A percentile compares a stretch with the other conserved stretches of the same genome.
Conservation (phyloP, 2,113 vertebrate species). For the Hucho hucho region DNA sequence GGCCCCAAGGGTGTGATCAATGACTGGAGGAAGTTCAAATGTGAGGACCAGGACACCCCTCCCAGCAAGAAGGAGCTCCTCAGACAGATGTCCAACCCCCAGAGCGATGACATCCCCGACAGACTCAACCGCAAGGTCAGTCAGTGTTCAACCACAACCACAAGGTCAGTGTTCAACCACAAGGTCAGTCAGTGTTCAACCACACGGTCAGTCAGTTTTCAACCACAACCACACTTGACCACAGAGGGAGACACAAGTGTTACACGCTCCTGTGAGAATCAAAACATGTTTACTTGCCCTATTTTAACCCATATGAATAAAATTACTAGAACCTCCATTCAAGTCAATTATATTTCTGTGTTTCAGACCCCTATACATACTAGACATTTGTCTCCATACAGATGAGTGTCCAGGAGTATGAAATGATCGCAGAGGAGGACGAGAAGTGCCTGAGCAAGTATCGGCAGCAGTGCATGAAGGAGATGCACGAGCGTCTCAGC, state of each 20-base stretch:
- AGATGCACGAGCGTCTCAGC: slow-evolving; percentile 91
- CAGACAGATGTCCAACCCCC: slow-evolving; percentile 87
- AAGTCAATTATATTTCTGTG: too few relatives aligned
- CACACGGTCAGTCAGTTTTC: too few relatives aligned
- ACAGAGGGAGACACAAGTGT: too few relatives aligned
- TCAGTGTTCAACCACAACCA: neutral
- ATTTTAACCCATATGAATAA: too few relatives aligned
- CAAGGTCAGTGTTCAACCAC: too few relatives aligned
- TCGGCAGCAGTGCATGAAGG: slow-evolving; percentile 92
- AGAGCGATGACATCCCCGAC: slow-evolving; percentile 78
- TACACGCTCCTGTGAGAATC: too few relatives aligned
- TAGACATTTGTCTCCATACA: slow-evolving; percentile 44
- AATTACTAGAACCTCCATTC: too few relatives aligned
- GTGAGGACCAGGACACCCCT: slow-evolving; percentile 78
- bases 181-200: too few relatives aligned
- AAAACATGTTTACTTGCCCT: too few relatives aligned
- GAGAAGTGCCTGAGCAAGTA: slow-evolving; percentile 84
- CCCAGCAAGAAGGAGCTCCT: slow-evolving; percentile 85
- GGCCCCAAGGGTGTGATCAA: slow-evolving; percentile 95
- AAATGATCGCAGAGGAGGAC: slow-evolving; percentile 85
- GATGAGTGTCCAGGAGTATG: slow-evolving; percentile 87
- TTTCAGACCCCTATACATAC: too few relatives aligned
- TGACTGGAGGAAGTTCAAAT: slow-evolving; percentile 96
- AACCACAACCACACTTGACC: neutral
- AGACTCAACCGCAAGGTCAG: slow-evolving; percentile 84